These are phyloP conservation scores for Euplexia lucipara DNA, from an alignment of 2,888 invertebrate species.

Conservation along the genomic window DNA sequence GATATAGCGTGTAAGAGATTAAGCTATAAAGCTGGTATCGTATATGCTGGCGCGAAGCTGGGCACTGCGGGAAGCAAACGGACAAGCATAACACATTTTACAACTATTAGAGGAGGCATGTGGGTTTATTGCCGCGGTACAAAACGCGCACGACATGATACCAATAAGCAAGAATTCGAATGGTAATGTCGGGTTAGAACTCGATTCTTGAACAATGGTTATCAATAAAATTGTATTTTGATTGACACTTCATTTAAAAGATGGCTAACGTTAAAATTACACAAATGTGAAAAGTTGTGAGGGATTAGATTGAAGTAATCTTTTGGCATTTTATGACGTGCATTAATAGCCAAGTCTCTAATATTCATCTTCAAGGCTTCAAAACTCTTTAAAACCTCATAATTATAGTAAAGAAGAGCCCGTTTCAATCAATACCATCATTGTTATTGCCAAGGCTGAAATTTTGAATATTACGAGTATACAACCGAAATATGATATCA, in stretches of 20 bases:
- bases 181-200: conserved; percentile 32
- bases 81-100: conserved; percentile 83
- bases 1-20: conserved; percentile 86
- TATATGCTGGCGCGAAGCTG: conserved; percentile 80
- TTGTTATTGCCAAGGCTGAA: background rate
- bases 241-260: conserved; percentile 25
- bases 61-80: conserved; percentile 83
- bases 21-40: conserved; percentile 86
- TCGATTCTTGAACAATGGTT: conserved; percentile 39
- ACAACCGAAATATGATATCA: conserved; percentile 9
- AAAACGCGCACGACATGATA: conserved; percentile 69
- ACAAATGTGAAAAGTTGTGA: conserved; percentile 10
- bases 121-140: conserved; percentile 68
- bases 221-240: conserved; percentile 25
- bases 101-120: conserved; percentile 81
- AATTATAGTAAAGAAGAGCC: background rate
- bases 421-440: background rate
- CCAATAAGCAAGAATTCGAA: conserved; percentile 68
- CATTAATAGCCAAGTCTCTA: conserved; percentile 2
- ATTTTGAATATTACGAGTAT: conserved; percentile 13
- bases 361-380: background rate
- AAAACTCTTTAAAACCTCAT: background rate
- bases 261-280: conserved; percentile 19
- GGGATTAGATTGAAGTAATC: conserved; percentile 8
- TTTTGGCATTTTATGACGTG: conserved; percentile 3